Base-by-base conservation (phyloP, 2,113 vertebrate genomes). In the Actenoides lindsayi region DNA sequence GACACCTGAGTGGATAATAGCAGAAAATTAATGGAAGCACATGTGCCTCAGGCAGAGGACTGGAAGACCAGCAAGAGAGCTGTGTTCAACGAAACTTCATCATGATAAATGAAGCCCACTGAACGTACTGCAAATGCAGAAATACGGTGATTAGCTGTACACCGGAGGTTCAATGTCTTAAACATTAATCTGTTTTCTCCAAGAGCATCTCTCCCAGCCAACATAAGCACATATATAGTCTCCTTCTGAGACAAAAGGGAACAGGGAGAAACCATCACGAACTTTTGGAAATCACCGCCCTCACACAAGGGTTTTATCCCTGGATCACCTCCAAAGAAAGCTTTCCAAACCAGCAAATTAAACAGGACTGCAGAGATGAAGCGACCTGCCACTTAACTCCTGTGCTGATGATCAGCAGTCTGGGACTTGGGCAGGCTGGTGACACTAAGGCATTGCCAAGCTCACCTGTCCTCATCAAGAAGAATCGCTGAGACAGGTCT, bases 1-100 rank as follows among this genome's bases (percentile, higher is more conserved):
- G 93, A 96, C 95, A 97, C 96, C 95, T 95, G 95, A 97, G 93
- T 94, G 91, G 96, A 94, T 97, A 96, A 97, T 94, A 94, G 87
- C 78, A 93, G 90, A 96, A 94, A 97, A 97, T 96, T 93, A 96
- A 96, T 97, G 96, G 90, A 76, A 95, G 85, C 90, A 90, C 90
- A 96, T 95, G 94, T 93, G 93, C 96, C 93, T 96, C 85, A 67
- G 95, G 95, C 94, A 96, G 90, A 97, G 93, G 87, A 86, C 85
- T 91, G 94, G 90, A 94, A 96, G 93, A 76, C 87, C 95, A 88
- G 94, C 87, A 65, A 91, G 89, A 93, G 90, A 88, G 93, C 90
- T 90, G 82, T 65, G 87, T 85, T 90, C 93, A 93, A 91, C 90
- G 86, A 63, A 96, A 94, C 94, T 88, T 93, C 96, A 94, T 81